Evolutionary conservation across 2,888 invertebrate genomes (phyloP).

Genomic region (Eupithecia abbreviata): DNA sequence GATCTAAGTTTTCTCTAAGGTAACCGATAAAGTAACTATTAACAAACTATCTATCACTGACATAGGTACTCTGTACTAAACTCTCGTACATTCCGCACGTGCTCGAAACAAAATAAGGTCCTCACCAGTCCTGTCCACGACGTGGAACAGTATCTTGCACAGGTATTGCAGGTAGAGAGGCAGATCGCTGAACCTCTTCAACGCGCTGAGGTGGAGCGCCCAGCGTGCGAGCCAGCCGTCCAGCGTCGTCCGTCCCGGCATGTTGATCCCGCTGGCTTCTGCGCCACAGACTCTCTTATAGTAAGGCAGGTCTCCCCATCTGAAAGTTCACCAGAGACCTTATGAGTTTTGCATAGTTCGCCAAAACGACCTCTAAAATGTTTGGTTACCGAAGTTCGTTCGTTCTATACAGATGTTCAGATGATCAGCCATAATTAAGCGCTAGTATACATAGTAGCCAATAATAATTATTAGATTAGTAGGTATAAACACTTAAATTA

Average conservation of each 20-base stretch:
- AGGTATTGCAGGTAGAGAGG: constrained; percentile 90
- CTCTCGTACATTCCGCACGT: not conserved
- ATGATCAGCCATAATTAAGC: too few relatives aligned
- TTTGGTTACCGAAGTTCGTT: too few relatives aligned
- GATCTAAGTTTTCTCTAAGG: too few relatives aligned
- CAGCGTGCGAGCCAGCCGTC: constrained; percentile 89
- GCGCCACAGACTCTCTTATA: constrained; percentile 76
- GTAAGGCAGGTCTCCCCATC: constrained; percentile 75
- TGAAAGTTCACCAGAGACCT: constrained; percentile 42
- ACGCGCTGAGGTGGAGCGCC: constrained; percentile 81
- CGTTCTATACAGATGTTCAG: too few relatives aligned
- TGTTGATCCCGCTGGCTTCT: constrained; percentile 72
- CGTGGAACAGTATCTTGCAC: constrained; percentile 88
- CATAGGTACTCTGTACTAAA: too few relatives aligned
- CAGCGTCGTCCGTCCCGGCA: constrained; percentile 81
- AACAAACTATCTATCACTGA: too few relatives aligned
- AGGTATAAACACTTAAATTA: too few relatives aligned
- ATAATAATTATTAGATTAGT: too few relatives aligned
- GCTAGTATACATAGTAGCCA: too few relatives aligned
- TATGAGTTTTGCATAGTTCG: not conserved
- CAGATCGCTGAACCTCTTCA: constrained; percentile 84
- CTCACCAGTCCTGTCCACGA: constrained; percentile 87
- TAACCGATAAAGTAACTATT: too few relatives aligned
- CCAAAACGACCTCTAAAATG: too few relatives aligned
- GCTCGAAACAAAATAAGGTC: not conserved